phyloP scores from a whole-genome alignment of 1,140 invertebrate genomes.

The Bombus balteatus region DNA sequence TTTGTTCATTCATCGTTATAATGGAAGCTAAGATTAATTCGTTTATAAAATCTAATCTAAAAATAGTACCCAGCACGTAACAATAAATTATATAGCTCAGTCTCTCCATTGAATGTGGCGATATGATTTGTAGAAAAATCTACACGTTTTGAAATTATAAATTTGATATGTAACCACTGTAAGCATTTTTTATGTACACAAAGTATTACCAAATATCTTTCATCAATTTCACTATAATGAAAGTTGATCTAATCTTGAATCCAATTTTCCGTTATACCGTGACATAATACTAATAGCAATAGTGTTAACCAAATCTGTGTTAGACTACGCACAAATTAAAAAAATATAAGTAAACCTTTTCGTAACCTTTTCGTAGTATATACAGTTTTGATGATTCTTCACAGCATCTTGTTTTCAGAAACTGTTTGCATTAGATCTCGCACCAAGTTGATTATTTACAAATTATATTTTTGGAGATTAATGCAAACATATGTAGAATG shows the following conservation, averaged over 20 bases:
- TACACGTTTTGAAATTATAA: not conserved
- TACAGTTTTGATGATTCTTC: slow-evolving; percentile 37
- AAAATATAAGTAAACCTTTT: slow-evolving; percentile 41
- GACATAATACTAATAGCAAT: not conserved
- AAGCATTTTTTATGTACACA: slow-evolving; percentile 19
- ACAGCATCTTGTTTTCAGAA: not conserved
- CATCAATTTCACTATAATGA: not conserved
- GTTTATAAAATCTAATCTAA: slow-evolving; percentile 51
- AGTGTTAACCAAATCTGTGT: slow-evolving; percentile 13
- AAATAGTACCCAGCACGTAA: slow-evolving; percentile 53
- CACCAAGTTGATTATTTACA: slow-evolving; percentile 53
- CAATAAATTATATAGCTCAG: slow-evolving; percentile 58
- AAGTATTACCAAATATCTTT: not conserved
- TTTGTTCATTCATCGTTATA: not conserved
- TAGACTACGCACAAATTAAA: slow-evolving; percentile 31
- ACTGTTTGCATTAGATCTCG: slow-evolving; percentile 24
- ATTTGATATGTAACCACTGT: slow-evolving; percentile 39
- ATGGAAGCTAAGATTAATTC: slow-evolving; percentile 36
- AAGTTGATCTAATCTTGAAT: not conserved
- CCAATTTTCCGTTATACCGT: not conserved
- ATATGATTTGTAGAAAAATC: slow-evolving; percentile 42
- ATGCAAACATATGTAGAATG: slow-evolving; percentile 33
- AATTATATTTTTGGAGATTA: not conserved
- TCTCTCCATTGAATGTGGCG: slow-evolving; percentile 50
- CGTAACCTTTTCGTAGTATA: slow-evolving; percentile 19